Percentiles rank a stretch among this genome's conserved stretches.
Conservation (phyloP, 2,797 vertebrate species). For the Malacoraja senta region DNA sequence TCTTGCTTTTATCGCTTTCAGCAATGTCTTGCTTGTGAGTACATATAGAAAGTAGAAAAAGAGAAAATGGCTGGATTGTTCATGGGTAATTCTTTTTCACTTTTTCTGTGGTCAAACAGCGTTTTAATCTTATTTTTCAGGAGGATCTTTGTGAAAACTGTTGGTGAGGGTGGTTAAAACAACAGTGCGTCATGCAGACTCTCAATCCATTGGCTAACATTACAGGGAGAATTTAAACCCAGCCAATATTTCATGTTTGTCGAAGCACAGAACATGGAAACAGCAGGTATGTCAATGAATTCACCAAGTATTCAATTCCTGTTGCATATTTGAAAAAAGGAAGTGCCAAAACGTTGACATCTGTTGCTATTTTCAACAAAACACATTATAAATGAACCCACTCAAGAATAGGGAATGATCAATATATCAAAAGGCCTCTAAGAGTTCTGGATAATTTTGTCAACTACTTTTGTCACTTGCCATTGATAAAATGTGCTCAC, state of each 20-base stretch:
- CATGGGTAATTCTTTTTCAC: neutral
- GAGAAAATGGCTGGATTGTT: neutral
- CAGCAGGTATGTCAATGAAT: conserved; percentile 32
- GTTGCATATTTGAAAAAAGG: neutral
- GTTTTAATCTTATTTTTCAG: conserved; percentile 21
- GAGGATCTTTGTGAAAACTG: conserved; percentile 24
- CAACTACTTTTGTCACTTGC: neutral
- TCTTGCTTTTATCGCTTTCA: too few relatives aligned
- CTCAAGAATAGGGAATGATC: neutral
- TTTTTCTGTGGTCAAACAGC: conserved; percentile 14
- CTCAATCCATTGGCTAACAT: conserved; percentile 20
- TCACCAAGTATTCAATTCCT: conserved; percentile 16
- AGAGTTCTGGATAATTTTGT: neutral
- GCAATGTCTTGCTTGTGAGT: neutral
- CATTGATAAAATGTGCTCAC: neutral
- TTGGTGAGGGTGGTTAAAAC: neutral
- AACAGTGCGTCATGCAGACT: conserved; percentile 19
- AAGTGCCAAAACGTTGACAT: conserved; percentile 28
- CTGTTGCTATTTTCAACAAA: conserved; percentile 1
- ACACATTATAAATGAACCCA: neutral
- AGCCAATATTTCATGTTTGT: conserved; percentile 33
- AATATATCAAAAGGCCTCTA: neutral
- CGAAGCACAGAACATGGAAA: conserved; percentile 35
- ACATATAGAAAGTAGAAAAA: neutral
- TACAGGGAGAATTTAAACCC: conserved; percentile 33